Conservation (phyloP, 2,797 vertebrate species). For the Eulemur rubriventer region DNA sequence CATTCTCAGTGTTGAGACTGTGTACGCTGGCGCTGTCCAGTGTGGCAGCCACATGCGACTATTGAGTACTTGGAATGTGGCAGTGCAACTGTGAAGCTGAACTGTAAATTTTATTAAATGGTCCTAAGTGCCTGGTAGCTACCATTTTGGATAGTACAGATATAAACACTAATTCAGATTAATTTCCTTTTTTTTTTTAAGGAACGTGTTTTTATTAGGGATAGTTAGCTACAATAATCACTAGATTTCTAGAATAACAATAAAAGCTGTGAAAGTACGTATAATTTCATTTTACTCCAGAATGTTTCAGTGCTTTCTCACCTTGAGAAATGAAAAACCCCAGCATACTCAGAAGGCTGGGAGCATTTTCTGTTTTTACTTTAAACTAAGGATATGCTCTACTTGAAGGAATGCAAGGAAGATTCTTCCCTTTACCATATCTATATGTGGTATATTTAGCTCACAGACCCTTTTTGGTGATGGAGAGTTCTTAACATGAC, state of each 20-base stretch:
- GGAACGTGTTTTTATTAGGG: background rate
- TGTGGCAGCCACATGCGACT: background rate
- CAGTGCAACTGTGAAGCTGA: background rate
- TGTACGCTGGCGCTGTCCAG: background rate
- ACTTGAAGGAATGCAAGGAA: background rate
- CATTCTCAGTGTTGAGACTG: background rate
- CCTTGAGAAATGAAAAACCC: background rate
- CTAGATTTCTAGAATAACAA: background rate
- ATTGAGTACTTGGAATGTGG: background rate
- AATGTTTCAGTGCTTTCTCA: conserved; percentile 3
- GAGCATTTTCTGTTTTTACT: background rate
- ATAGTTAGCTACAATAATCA: background rate
- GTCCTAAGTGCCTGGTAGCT: background rate
- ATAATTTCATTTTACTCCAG: conserved; percentile 5
- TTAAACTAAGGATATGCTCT: background rate
- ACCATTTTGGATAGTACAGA: background rate
- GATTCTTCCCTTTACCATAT: background rate
- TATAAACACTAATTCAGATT: background rate
- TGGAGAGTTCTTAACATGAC: background rate
- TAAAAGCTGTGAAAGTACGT: background rate
- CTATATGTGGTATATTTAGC: background rate
- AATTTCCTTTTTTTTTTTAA: conserved; percentile 21
- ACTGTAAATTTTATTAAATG: background rate
- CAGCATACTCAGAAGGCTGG: background rate
- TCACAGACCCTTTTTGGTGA: background rate